Conservation (phyloP, 1,140 invertebrate genomes). For the Atta texana region DNA sequence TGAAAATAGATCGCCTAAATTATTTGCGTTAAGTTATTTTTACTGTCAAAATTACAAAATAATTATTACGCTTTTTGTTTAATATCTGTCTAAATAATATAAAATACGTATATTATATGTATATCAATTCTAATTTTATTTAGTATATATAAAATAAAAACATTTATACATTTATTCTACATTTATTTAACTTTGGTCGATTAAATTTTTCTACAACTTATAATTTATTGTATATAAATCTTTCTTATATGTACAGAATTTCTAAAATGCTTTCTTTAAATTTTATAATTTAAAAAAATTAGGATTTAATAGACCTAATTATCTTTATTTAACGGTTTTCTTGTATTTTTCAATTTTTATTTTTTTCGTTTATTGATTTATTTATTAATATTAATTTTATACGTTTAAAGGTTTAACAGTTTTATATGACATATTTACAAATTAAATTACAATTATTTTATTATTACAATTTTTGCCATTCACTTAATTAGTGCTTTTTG, state of each 20-base stretch:
- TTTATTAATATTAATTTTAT: background rate
- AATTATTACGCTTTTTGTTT: background rate
- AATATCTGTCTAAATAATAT: background rate
- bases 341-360: conserved; percentile 9
- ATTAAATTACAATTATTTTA: conserved; percentile 1
- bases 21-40: background rate
- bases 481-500: background rate
- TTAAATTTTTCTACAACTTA: background rate
- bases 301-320: background rate
- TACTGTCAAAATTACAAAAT: background rate
- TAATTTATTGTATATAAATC: background rate
- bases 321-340: background rate
- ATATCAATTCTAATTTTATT: conserved; percentile 5
- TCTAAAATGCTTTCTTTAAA: background rate
- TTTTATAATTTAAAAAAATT: background rate
- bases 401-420: background rate
- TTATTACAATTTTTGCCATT: conserved; percentile 10
- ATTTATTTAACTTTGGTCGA: background rate
- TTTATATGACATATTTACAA: background rate
- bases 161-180: background rate
- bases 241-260: too few relatives aligned
- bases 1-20: conserved; percentile 10
- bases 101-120: background rate
- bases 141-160: background rate
- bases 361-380: background rate